Evolutionary conservation across 2,888 invertebrate species (phyloP), one percentile per base, ranked within the genome.

Genomic region (Clunio marinus): DNA sequence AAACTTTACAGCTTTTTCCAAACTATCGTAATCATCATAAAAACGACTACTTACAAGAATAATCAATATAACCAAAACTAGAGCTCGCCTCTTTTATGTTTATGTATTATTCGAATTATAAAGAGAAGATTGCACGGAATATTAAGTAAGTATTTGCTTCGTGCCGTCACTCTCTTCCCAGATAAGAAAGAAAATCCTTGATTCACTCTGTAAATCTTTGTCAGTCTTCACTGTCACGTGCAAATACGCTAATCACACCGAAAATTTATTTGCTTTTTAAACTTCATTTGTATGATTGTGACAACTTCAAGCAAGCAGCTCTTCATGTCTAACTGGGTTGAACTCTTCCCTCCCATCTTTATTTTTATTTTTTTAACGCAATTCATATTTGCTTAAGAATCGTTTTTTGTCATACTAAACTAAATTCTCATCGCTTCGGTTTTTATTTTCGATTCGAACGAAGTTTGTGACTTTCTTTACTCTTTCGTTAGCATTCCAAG

Each of bases 31-130:
- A n/a, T n/a, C n/a, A n/a, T n/a, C n/a, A n/a, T n/a, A n/a, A n/a
- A n/a, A n/a, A n/a, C n/a, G n/a, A n/a, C n/a, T n/a, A n/a, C n/a
- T n/a, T n/a, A 32, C 4, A 10, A 32, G 10, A 32, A 32, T 32
- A 32, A 32, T 32, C 32, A 32, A 32, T 32, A 32, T 4, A 32
- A 32, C 4, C 32, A 4, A 4, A 4, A 4, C 32, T 4, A 32
- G 10, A 32, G 32, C 35, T 60, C 13, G 37, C 17, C 28, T 32
- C 22, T 20, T 20, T 35, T 59, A 3, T 59, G 22, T 37, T 60
- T 45, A 45, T 45, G 25, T 45, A 45, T 63, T 63, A 63, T 63
- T 25, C 46, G 63, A 45, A 63, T 63, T 63, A 46, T 63, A 63
- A 63, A 46, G 20, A 45, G 20, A n/a, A n/a, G 17, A 25, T 13